Conservation (phyloP, 2,113 vertebrate species). For the Gymnorhina tibicen region DNA sequence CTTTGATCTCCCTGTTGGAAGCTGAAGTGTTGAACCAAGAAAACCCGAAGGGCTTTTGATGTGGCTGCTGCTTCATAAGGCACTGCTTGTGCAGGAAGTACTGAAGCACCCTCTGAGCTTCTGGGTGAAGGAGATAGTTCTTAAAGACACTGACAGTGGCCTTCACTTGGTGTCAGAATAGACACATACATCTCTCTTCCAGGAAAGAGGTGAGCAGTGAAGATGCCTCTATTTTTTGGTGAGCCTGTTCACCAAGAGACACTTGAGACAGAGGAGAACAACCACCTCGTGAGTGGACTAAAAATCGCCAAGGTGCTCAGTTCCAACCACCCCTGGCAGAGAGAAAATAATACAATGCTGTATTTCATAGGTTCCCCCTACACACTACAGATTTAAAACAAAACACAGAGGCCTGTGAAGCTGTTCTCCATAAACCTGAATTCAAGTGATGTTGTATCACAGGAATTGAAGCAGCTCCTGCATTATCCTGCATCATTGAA, state of each 20-base stretch:
- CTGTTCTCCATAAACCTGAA: background rate
- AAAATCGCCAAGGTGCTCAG: background rate
- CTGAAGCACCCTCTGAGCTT: background rate
- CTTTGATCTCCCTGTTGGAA: constrained; percentile 56
- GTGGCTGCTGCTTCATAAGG: background rate
- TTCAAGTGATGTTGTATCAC: background rate
- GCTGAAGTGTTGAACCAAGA: constrained; percentile 28
- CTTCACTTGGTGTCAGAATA: background rate
- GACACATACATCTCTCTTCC: background rate
- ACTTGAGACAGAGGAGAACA: background rate
- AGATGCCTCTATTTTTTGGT: background rate
- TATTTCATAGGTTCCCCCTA: background rate
- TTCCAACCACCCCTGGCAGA: background rate
- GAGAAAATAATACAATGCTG: background rate
- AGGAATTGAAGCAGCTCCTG: background rate
- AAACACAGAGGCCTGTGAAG: background rate
- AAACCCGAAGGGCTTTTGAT: constrained; percentile 20
- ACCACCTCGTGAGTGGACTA: background rate
- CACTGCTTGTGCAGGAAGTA: background rate
- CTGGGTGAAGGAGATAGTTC: background rate
- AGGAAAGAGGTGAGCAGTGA: background rate
- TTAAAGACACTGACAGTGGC: background rate
- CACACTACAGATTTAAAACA: background rate
- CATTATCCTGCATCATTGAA: background rate
- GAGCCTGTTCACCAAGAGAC: background rate